A percentile compares a stretch with the other conserved stretches of the same genome.
phyloP scores from a whole-genome alignment of 2,797 vertebrate species.

The Protosalanx chinensis region DNA sequence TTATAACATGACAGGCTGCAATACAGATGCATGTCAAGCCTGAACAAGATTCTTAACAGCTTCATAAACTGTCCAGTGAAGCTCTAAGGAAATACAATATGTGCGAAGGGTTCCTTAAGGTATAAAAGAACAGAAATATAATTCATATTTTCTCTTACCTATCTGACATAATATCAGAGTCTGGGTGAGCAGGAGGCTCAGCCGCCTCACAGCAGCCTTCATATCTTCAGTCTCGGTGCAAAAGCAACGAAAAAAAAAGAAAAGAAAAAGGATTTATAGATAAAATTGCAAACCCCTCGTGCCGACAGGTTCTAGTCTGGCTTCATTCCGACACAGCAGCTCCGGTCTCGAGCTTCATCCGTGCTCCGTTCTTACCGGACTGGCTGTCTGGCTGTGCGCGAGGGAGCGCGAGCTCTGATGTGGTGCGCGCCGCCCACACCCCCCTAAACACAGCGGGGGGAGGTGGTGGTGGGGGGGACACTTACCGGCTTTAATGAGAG shows the following conservation, averaged over 20 bases:
- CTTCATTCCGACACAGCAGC: conserved; percentile 41
- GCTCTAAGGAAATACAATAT: neutral
- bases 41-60: neutral
- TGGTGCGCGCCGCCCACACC: conserved; percentile 69
- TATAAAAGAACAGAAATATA: conserved; percentile 3
- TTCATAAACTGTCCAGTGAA: neutral
- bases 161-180: conserved; percentile 78
- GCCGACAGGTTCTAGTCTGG: conserved; percentile 57
- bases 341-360: conserved; percentile 33
- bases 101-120: neutral
- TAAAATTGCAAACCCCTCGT: conserved; percentile 29
- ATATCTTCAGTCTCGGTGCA: conserved; percentile 51
- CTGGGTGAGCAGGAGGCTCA: conserved; percentile 67
- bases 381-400: conserved; percentile 11
- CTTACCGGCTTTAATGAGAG: neutral
- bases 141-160: conserved; percentile 75
- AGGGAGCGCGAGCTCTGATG: conserved; percentile 31
- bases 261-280: neutral
- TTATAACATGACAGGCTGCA: no score
- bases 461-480: no score
- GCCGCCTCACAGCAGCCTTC: conserved; percentile 69
- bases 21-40: neutral
- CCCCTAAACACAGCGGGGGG: neutral
- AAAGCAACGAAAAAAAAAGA: conserved; percentile 22
- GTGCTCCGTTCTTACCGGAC: conserved; percentile 18